A percentile compares a stretch with the other conserved stretches of the same genome.
Conservation (phyloP, 2,113 vertebrate species). For the Crotalus tigris region DNA sequence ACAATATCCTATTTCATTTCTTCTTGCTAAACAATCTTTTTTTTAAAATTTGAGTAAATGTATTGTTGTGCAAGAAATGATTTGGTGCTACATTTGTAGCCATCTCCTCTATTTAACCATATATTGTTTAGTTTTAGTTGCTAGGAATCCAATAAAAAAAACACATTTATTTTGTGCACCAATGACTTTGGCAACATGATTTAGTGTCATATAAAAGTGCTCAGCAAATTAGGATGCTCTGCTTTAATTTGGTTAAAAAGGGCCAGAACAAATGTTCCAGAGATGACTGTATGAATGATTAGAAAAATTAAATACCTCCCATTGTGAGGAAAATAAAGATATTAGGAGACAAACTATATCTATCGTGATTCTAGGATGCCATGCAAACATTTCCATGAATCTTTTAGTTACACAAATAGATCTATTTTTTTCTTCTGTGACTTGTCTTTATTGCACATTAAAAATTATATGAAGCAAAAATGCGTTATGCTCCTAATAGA, state of each 20-base stretch:
- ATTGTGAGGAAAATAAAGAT: too few species aligned
- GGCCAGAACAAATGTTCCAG: constrained; percentile 2
- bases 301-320: constrained; percentile 10
- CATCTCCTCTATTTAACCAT: neutral
- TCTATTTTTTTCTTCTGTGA: neutral
- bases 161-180: neutral
- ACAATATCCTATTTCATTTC: neutral
- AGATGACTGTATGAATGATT: constrained; percentile 13
- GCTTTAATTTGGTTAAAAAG: constrained; percentile 27
- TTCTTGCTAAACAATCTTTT: neutral
- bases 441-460: neutral
- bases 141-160: neutral
- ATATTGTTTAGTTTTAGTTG: neutral
- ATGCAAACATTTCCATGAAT: constrained; percentile 14
- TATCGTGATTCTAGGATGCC: constrained; percentile 5
- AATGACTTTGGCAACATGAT: neutral
- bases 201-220: neutral
- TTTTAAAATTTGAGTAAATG: neutral
- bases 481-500: neutral
- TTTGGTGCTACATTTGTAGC: neutral
- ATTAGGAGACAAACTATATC: neutral
- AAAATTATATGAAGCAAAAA: neutral
- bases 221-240: neutral
- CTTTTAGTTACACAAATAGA: neutral
- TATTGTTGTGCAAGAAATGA: neutral